These are phyloP conservation scores for Dione juno DNA, from an alignment of 2,888 invertebrate species.

Conservation along the genomic window DNA sequence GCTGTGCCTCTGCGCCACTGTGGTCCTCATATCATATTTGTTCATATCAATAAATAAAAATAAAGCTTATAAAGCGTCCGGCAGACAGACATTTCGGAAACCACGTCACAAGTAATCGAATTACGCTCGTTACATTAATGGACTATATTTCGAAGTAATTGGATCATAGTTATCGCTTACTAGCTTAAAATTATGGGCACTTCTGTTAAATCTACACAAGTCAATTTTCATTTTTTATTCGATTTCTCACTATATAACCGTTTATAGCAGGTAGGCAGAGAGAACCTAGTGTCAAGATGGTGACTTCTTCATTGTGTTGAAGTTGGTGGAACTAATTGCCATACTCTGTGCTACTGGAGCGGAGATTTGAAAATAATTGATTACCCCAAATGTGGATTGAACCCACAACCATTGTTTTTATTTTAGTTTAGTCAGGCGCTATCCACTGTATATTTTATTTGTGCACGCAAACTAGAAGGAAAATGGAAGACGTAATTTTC, in stretches of 20 bases:
- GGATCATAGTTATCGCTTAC: constrained; percentile 4
- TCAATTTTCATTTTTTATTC: too few relatives aligned
- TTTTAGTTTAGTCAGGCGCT: too few relatives aligned
- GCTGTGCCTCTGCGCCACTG: too few relatives aligned
- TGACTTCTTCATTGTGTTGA: background rate
- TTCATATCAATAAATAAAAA: background rate
- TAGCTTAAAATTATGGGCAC: background rate
- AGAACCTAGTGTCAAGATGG: background rate
- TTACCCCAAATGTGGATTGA: too few relatives aligned
- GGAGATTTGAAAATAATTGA: too few relatives aligned
- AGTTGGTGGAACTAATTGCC: too few relatives aligned
- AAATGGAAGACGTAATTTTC: too few relatives aligned
- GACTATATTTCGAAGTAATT: constrained; percentile 12
- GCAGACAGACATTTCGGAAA: constrained; percentile 13
- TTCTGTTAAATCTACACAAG: background rate
- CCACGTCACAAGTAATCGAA: constrained; percentile 27
- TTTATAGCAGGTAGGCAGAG: background rate
- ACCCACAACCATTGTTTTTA: too few relatives aligned
- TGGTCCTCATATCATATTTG: too few relatives aligned
- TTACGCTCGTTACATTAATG: constrained; percentile 32
- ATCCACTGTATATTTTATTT: background rate
- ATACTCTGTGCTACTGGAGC: too few relatives aligned
- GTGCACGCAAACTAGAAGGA: too few relatives aligned
- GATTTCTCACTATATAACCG: too few relatives aligned
- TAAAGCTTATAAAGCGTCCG: background rate